Evolutionary conservation across 1,140 invertebrate genomes (phyloP).

Genomic region (Sipha flava): DNA sequence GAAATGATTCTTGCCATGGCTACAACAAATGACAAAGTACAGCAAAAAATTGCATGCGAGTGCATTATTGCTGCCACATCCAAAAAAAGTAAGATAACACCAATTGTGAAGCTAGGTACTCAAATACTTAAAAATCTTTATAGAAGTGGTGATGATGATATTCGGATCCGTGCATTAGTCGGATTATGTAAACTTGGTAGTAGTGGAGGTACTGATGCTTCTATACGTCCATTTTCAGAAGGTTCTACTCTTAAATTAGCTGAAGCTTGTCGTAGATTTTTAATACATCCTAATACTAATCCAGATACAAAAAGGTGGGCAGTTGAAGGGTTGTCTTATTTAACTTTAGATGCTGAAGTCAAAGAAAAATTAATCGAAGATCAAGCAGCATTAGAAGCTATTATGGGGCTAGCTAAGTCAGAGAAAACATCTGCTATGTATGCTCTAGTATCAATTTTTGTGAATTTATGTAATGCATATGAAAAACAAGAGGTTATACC

Average conservation of each 20-base stretch:
- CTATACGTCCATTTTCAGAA: slow-evolving; percentile 86
- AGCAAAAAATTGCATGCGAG: slow-evolving; percentile 91
- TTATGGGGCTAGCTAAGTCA: slow-evolving; percentile 77
- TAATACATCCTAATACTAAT: slow-evolving; percentile 79
- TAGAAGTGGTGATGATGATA: slow-evolving; percentile 79
- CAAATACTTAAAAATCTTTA: slow-evolving; percentile 92
- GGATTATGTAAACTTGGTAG: slow-evolving; percentile 96
- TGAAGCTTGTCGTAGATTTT: slow-evolving; percentile 83
- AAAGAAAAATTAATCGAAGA: slow-evolving; percentile 95
- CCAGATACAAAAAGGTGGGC: slow-evolving; percentile 89
- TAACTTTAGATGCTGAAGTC: slow-evolving; percentile 95
- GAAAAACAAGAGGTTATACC: slow-evolving; percentile 96
- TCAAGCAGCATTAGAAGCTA: slow-evolving; percentile 64
- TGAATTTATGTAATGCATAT: slow-evolving; percentile 96
- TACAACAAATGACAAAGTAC: slow-evolving; percentile 67
- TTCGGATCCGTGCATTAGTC: slow-evolving; percentile 80
- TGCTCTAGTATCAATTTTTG: slow-evolving; percentile 87
- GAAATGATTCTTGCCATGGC: slow-evolving; percentile 98
- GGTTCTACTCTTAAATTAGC: slow-evolving; percentile 88
- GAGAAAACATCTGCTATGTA: slow-evolving; percentile 71
- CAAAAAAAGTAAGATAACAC: slow-evolving; percentile 92
- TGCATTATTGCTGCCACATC: slow-evolving; percentile 92
- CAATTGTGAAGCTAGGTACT: slow-evolving; percentile 83
- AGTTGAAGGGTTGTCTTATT: slow-evolving; percentile 91
- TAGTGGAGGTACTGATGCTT: slow-evolving; percentile 91